Evolutionary conservation across 2,888 invertebrate genomes (phyloP).

Genomic region (Orthonevra nobilis): DNA sequence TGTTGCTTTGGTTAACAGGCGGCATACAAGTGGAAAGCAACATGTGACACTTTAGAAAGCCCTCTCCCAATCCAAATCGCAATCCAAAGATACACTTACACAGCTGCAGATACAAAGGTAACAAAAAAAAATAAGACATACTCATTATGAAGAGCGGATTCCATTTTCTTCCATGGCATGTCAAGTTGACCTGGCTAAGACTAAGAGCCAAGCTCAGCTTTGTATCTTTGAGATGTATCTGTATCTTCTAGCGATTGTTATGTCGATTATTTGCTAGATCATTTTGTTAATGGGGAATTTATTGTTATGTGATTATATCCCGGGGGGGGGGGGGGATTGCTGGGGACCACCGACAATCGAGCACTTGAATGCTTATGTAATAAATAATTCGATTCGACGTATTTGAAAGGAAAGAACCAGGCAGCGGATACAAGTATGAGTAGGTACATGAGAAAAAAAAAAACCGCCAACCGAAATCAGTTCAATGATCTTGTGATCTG

Average conservation of each 20-base stretch:
- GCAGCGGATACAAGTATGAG: slow-evolving; percentile 2
- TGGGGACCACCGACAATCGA: too few species aligned
- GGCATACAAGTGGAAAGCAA: slow-evolving; percentile 27
- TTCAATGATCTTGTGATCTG: slow-evolving; percentile 70
- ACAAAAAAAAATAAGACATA: too few species aligned
- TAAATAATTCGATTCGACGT: slow-evolving; percentile 42
- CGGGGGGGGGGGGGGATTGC: too few species aligned
- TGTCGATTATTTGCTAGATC: slow-evolving; percentile 58
- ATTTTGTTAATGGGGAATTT: slow-evolving; percentile 58
- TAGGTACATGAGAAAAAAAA: neutral
- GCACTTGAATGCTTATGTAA: slow-evolving; percentile 51
- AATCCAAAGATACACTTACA: too few species aligned
- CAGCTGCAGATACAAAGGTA: too few species aligned
- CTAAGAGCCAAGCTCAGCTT: neutral
- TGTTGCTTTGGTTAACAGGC: slow-evolving; percentile 35
- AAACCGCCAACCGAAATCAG: slow-evolving; percentile 53
- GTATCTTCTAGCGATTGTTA: slow-evolving; percentile 35
- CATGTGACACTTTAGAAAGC: slow-evolving; percentile 50
- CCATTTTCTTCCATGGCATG: neutral
- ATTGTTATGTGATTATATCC: slow-evolving; percentile 46
- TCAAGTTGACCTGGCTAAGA: slow-evolving; percentile 20
- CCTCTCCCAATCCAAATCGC: too few species aligned
- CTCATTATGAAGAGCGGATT: too few species aligned
- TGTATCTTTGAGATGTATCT: slow-evolving; percentile 26
- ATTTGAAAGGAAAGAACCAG: slow-evolving; percentile 25